These are phyloP conservation scores for Muntiacus reevesi DNA, from an alignment of 2,113 vertebrate species.

Conservation along the genomic window DNA sequence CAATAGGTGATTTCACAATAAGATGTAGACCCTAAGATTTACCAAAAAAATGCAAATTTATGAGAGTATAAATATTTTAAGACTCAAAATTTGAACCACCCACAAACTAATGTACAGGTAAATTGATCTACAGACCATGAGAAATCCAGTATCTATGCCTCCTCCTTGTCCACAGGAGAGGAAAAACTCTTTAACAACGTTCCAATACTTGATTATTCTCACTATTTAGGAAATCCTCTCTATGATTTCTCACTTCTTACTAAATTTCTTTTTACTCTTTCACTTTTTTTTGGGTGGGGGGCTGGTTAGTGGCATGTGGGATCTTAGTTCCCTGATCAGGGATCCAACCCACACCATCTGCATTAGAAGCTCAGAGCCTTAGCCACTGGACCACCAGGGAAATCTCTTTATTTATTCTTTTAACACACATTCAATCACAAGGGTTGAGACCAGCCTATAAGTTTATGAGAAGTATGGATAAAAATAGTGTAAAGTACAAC, in stretches of 20 bases:
- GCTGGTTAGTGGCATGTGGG: neutral
- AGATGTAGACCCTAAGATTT: neutral
- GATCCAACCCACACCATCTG: neutral
- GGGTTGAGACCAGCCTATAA: neutral
- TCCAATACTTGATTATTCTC: neutral
- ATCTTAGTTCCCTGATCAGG: neutral
- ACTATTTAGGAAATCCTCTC: neutral
- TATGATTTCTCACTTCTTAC: neutral
- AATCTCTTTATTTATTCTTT: neutral
- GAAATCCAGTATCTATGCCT: neutral
- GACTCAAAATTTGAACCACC: neutral
- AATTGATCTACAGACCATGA: neutral
- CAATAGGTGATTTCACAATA: neutral
- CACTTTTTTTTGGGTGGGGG: neutral
- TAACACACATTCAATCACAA: conserved; percentile 2
- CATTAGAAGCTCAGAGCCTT: neutral
- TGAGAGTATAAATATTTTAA: neutral
- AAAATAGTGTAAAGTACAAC: conserved; percentile 12
- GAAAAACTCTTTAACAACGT: neutral
- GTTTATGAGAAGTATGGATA: neutral
- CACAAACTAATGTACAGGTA: neutral
- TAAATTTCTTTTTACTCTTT: neutral
- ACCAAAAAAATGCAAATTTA: neutral
- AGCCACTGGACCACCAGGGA: neutral
- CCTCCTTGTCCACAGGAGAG: neutral